Evolutionary conservation across 2,797 vertebrate species (phyloP).

Genomic region (Pangasius krempfi): DNA sequence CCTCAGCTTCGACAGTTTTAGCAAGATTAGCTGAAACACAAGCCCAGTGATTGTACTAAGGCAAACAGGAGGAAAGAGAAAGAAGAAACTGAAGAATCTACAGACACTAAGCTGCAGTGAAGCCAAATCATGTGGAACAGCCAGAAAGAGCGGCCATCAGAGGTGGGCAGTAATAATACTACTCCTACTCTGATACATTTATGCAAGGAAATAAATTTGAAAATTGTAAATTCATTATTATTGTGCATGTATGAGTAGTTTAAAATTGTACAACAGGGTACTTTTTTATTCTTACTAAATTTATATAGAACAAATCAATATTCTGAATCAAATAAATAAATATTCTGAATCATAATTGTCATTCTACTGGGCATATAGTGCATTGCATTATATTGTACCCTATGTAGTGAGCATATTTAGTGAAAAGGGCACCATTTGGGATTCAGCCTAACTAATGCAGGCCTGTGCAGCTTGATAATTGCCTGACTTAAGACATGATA

Average conservation of each 20-base stretch:
- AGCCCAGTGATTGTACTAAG: background rate
- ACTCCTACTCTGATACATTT: background rate
- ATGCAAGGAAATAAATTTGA: background rate
- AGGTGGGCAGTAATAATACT: background rate
- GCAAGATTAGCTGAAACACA: constrained; percentile 7
- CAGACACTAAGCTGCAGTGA: background rate
- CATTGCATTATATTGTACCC: background rate
- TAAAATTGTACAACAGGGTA: background rate
- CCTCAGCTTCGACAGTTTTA: background rate
- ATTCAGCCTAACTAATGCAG: background rate
- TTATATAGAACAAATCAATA: background rate
- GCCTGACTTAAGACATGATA: background rate
- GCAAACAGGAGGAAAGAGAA: background rate
- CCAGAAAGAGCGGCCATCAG: background rate
- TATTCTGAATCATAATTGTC: background rate
- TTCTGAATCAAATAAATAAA: background rate
- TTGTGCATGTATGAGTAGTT: background rate
- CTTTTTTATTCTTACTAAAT: background rate
- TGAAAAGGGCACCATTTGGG: background rate
- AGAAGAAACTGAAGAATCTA: background rate
- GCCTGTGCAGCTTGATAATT: background rate
- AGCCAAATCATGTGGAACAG: background rate
- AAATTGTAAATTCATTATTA: background rate
- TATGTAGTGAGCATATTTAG: background rate
- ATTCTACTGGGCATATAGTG: background rate